Base-by-base conservation (phyloP, 2,888 invertebrate species). In the Netelia inedita region DNA sequence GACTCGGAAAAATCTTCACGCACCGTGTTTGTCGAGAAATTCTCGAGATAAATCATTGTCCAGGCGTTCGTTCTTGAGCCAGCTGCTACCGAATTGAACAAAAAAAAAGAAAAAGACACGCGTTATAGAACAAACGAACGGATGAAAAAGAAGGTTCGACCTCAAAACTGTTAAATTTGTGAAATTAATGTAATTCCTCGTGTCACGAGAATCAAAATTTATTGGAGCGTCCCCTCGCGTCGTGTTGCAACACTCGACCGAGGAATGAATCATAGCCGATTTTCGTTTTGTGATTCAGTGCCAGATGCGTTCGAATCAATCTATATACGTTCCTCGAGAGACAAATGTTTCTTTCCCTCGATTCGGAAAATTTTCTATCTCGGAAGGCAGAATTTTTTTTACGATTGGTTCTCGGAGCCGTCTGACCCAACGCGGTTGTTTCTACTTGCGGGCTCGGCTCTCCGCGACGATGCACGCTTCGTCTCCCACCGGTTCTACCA, bases 251-350 rank as follows among this genome's bases (percentile, higher is more conserved):
- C 53, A 53, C 57, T 19, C 73, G 74, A 57, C 53, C 53, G 35
- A 35, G 23, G 69, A 57, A 68, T 84, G 84, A 84, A 81, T 84
- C 84, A 84, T 73, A 35, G 61, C 68, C 19, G 61, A 53, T 80
- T 84, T 65, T 74, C 71, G 69, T n/a, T 73, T 21, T 41, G 57
- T 74, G 81, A 79, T 78, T 81, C 81, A 81, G 73, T 78, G 81
- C 78, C 78, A 71, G 65, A 50, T 23, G 35, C 61, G 8, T 41
- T 61, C 21, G 41, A 63, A 28, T 43, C 61, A 23, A n/a, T 28
- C 35, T 53, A 61, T 71, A 46, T 23, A 68, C 14, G 16, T 11
- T 28, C 23, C 35, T 19, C 59, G 21, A 5, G 55, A 19, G 8
- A 19, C 21, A 57, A 57, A 57, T 57, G 57, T 57, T 19, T 19